Evolutionary conservation across 1,140 invertebrate species (phyloP).

Genomic region (Eumeta japonica): DNA sequence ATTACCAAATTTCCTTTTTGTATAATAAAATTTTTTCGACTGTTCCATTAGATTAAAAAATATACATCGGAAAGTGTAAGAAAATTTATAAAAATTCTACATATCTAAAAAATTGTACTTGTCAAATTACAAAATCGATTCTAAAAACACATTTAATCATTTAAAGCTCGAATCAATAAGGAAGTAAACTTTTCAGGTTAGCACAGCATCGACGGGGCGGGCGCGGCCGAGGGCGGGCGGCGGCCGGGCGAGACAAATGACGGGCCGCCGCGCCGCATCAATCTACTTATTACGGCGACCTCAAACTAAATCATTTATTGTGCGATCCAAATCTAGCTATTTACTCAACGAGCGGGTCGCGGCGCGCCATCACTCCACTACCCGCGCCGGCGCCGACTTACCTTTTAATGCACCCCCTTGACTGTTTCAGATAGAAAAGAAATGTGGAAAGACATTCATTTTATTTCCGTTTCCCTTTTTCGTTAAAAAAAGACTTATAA

Average conservation of each 20-base stretch:
- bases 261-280: conserved; percentile 28
- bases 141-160: too few species aligned
- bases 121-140: too few species aligned
- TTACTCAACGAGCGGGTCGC: conserved; percentile 40
- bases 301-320: conserved; percentile 49
- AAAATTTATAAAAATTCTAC: too few species aligned
- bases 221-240: neutral
- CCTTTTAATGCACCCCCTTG: neutral
- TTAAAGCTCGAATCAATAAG: neutral
- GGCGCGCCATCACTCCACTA: conserved; percentile 24
- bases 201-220: neutral
- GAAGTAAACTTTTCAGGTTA: too few species aligned
- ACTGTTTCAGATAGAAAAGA: neutral
- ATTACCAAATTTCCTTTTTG: too few species aligned
- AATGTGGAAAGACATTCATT: neutral
- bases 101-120: too few species aligned
- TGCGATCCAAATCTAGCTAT: conserved; percentile 38
- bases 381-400: neutral
- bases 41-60: too few species aligned
- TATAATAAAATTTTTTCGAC: too few species aligned
- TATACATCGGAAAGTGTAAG: too few species aligned
- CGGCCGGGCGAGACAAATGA: conserved; percentile 28
- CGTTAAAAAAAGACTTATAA: too few species aligned
- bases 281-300: conserved; percentile 40
- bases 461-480: neutral